Base-by-base conservation (phyloP, 2,113 vertebrate genomes). In the Cyanocitta stelleri region DNA sequence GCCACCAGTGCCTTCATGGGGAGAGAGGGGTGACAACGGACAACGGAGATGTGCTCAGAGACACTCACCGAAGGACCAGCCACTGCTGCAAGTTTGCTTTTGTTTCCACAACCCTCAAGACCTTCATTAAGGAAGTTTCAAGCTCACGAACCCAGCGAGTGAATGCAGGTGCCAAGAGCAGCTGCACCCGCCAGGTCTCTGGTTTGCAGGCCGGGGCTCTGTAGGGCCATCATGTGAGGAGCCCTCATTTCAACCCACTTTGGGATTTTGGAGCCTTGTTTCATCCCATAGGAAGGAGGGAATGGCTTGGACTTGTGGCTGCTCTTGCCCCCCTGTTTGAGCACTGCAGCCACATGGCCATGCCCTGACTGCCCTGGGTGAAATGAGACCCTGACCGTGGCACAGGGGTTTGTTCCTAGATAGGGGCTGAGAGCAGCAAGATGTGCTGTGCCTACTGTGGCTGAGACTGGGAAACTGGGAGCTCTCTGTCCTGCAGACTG, bases 1-100 rank as follows among this genome's bases (percentile, higher is more conserved):
- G 23, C 48, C 39, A 11, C 20, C 3, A 2, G 46, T 21, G 41
- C 23, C 35, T n/a, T 14, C 1, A 0, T 0, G 0, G n/a, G 33
- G 46, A 35, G 15, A 56, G 0, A 3, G 16, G 17, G 44, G 16
- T 35, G 81, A 32, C 46, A 58, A 2, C 3, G 9, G 81, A 32
- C 46, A 58, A 2, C 3, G 9, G 37, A 48, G 55, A 32, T 10
- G 55, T 27, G 73, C 73, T 54, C 37, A 30, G 59, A 39, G 63
- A n/a, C 27, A 49, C 46, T 23, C 1, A 2, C 23, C 0, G 0
- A 55, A 43, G 72, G 52, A 39, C 3, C 76, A 86, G 26, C 19
- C 14, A 3, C 15, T 77, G 55, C 46, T 58, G 32, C 37, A 49
- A 24, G 21, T 59, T 68, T 68, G 37, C 29, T 83, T 78, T 29